phyloP scores from a whole-genome alignment of 2,113 vertebrate genomes.

The Solea solea region DNA sequence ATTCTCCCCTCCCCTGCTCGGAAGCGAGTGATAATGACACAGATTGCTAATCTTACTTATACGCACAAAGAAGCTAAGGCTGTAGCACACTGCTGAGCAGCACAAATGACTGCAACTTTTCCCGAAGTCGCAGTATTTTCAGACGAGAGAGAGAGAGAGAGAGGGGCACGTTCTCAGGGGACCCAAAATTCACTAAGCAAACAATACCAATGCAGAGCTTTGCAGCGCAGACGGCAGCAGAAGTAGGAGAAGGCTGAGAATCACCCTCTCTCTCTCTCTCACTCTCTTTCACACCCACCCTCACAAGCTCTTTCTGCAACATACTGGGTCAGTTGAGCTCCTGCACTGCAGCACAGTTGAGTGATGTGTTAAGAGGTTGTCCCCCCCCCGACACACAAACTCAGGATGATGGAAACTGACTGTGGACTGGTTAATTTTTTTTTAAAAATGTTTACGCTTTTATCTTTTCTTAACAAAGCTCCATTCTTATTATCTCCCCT shows the following conservation, averaged over 20 bases:
- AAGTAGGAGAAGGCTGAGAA: constrained; percentile 54
- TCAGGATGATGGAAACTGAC: constrained; percentile 16
- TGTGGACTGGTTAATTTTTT: not conserved
- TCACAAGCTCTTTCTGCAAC: constrained; percentile 39
- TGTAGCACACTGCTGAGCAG: constrained; percentile 64
- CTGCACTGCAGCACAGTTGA: constrained; percentile 73
- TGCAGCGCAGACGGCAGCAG: constrained; percentile 46
- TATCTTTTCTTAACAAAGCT: not conserved
- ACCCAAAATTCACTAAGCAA: constrained; percentile 63
- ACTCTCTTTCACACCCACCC: not conserved
- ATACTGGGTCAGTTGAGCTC: constrained; percentile 65
- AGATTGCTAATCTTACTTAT: constrained; percentile 59
- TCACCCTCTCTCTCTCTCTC: constrained; percentile 14
- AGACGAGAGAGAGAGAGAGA: constrained; percentile 53
- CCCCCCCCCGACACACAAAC: constrained; percentile 24
- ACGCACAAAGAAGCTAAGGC: constrained; percentile 29
- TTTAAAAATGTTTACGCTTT: not conserved
- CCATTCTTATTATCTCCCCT: not conserved
- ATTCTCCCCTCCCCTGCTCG: constrained; percentile 9
- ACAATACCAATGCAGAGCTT: constrained; percentile 64
- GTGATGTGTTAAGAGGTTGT: constrained; percentile 50
- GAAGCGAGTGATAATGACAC: constrained; percentile 54
- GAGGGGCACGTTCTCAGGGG: constrained; percentile 59
- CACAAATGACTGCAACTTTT: constrained; percentile 61
- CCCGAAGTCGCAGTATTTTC: constrained; percentile 63